Conservation (phyloP, 2,888 invertebrate genomes). For the Hirtodrosophila confusa region DNA sequence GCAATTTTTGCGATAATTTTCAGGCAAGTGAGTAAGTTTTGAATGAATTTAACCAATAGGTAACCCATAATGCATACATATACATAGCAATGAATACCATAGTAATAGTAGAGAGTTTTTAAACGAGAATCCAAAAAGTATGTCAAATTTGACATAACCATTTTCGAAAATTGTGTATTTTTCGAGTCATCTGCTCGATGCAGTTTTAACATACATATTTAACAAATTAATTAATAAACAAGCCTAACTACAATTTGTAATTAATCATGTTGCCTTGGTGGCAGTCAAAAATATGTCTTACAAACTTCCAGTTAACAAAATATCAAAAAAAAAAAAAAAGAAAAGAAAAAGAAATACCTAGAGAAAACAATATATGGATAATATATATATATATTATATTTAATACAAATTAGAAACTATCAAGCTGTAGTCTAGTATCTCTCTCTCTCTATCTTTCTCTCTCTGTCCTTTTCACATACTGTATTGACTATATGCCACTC, state of each 20-base stretch:
- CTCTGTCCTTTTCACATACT: conserved; percentile 1
- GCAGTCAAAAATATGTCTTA: conserved; percentile 2
- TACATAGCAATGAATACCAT: conserved; percentile 2
- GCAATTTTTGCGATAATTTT: conserved; percentile 15
- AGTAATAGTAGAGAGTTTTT: conserved; percentile 32
- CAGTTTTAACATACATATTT: conserved; percentile 19
- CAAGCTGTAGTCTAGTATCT: conserved; percentile 12
- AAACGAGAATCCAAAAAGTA: conserved; percentile 1
- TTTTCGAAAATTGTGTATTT: conserved; percentile 24
- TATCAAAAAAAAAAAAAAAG: not conserved
- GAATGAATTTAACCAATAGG: conserved; percentile 58
- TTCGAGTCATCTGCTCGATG: conserved; percentile 4
- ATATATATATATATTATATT: conserved; percentile 3
- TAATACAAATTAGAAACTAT: conserved; percentile 23
- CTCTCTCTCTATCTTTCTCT: conserved; percentile 10
- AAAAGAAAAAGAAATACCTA: not conserved
- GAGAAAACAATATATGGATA: conserved; percentile 5
- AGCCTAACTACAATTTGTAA: conserved; percentile 15
- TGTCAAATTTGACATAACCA: not conserved
- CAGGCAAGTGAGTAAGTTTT: conserved; percentile 61
- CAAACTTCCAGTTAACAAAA: conserved; percentile 22
- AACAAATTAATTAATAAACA: conserved; percentile 8
- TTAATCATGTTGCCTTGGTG: conserved; percentile 16
- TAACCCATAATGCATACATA: conserved; percentile 5
- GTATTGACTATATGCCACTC: conserved; percentile 4